A percentile compares a stretch with the other conserved stretches of the same genome.
Evolutionary conservation across 2,888 invertebrate species (phyloP).

Genomic region (Malachius bipustulatus): DNA sequence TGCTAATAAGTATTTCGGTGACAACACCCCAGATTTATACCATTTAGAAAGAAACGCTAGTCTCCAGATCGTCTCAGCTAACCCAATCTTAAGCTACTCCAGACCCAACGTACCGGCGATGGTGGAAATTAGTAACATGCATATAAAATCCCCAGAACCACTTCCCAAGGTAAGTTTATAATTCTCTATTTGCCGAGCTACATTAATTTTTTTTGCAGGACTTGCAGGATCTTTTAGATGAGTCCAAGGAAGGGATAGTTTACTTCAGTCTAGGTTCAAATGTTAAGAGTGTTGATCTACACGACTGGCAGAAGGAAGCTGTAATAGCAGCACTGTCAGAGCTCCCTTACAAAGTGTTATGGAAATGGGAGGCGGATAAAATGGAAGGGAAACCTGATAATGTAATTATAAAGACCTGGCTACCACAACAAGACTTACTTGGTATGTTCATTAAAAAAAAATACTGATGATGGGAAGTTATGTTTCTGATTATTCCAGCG

Average conservation of each 20-base stretch:
- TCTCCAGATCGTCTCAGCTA: constrained; percentile 27
- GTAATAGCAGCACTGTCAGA: constrained; percentile 32
- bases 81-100: constrained; percentile 27
- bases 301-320: constrained; percentile 25
- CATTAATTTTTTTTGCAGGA: constrained; percentile 25
- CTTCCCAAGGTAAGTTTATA: constrained; percentile 26
- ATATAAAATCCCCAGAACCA: constrained; percentile 24
- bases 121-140: constrained; percentile 26
- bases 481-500: constrained; percentile 10
- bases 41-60: constrained; percentile 30
- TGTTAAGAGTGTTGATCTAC: constrained; percentile 31
- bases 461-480: no score
- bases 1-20: constrained; percentile 28
- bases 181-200: neutral
- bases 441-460: no score
- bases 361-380: constrained; percentile 36
- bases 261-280: constrained; percentile 37
- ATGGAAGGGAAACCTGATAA: constrained; percentile 31
- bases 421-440: constrained; percentile 31
- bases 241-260: constrained; percentile 31
- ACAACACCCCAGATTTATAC: constrained; percentile 27
- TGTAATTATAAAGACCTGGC: constrained; percentile 36
- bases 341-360: constrained; percentile 35
- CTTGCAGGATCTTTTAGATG: constrained; percentile 29
- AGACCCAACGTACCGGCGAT: constrained; percentile 29